Evolutionary conservation across 2,888 invertebrate genomes (phyloP).

Genomic region (Dendrolimus houi): DNA sequence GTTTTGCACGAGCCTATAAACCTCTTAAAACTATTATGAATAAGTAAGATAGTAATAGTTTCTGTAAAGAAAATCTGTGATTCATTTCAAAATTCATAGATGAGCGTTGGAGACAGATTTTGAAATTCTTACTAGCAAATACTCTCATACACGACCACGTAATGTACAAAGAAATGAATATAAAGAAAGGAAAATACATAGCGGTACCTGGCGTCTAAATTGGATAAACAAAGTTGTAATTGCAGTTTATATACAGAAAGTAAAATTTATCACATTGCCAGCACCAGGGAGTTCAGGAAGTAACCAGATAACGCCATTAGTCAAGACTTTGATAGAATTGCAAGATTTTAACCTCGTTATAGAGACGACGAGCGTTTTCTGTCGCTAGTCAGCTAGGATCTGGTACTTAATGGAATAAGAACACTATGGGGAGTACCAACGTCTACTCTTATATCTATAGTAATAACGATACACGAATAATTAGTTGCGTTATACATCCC

Average conservation of each 20-base stretch:
- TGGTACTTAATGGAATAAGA: conserved; percentile 41
- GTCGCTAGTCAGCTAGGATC: conserved; percentile 33
- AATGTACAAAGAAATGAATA: no score
- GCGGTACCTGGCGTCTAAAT: conserved; percentile 1
- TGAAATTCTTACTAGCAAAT: no score
- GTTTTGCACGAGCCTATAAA: no score
- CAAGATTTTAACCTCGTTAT: conserved; percentile 55
- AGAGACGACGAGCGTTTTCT: conserved; percentile 38
- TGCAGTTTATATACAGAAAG: conserved; percentile 22
- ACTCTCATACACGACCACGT: no score
- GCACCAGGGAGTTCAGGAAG: conserved; percentile 19
- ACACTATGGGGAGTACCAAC: conserved; percentile 19
- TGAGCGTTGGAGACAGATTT: no score
- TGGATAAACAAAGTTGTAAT: conserved; percentile 18
- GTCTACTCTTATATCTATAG: background rate
- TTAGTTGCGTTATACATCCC: background rate
- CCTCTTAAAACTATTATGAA: no score
- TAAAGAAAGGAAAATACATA: background rate
- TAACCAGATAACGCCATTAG: conserved; percentile 41
- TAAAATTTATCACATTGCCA: conserved; percentile 20
- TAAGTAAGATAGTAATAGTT: no score
- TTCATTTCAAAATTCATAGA: no score
- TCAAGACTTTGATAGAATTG: conserved; percentile 51
- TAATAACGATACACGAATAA: background rate
- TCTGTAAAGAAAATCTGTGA: no score